Conservation (phyloP, 1,140 invertebrate genomes). For the Bombus terrestris region DNA sequence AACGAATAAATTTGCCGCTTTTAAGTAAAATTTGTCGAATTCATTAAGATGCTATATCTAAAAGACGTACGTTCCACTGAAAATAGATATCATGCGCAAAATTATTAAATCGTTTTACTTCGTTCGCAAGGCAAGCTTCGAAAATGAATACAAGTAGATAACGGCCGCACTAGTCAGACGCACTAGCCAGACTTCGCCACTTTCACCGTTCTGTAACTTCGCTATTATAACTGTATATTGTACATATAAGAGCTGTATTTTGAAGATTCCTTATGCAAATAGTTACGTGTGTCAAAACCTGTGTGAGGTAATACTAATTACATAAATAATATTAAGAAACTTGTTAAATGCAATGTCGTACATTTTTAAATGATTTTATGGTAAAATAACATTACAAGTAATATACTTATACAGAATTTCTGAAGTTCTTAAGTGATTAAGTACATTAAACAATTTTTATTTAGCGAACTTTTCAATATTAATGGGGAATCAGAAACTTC, state of each 20-base stretch:
- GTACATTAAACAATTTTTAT: no score
- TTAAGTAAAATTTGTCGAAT: neutral
- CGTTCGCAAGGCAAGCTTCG: neutral
- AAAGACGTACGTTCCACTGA: neutral
- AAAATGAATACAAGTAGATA: conserved; percentile 66
- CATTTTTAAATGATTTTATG: no score
- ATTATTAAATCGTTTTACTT: neutral
- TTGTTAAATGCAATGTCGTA: no score
- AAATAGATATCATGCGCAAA: neutral
- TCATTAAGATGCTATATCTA: neutral
- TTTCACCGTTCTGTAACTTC: neutral
- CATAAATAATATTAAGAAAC: neutral
- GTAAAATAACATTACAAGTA: no score
- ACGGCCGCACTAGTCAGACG: conserved; percentile 68
- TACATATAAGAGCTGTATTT: neutral
- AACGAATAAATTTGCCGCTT: neutral
- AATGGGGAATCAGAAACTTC: no score
- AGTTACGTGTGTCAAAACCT: no score
- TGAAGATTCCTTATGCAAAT: neutral
- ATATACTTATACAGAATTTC: no score
- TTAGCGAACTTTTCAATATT: no score
- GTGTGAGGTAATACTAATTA: neutral
- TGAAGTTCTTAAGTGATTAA: no score
- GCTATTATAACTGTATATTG: neutral
- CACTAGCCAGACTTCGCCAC: conserved; percentile 3